phyloP scores from a whole-genome alignment of 2,888 invertebrate genomes.

The Choristoneura rosaceana region DNA sequence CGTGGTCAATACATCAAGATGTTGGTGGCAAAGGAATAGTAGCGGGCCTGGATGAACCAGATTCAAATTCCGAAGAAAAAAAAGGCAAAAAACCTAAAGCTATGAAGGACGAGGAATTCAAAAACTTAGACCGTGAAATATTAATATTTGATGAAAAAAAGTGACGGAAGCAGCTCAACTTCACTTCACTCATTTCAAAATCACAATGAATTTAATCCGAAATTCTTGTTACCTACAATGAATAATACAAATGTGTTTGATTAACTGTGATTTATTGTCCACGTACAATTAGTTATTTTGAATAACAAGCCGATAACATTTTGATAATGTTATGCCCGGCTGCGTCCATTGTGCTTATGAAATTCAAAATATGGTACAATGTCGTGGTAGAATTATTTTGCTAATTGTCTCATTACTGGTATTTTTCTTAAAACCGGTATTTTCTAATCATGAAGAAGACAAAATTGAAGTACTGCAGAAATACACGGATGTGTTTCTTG shows the following conservation, averaged over 20 bases:
- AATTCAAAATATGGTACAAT: background rate
- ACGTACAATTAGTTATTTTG: background rate
- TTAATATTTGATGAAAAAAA: background rate
- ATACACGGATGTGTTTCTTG: slow-evolving; percentile 58
- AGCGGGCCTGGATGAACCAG: slow-evolving; percentile 36
- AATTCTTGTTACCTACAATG: background rate
- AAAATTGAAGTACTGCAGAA: slow-evolving; percentile 40
- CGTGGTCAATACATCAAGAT: slow-evolving; percentile 58
- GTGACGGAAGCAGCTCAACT: background rate
- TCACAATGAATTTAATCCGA: background rate
- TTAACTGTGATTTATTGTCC: slow-evolving; percentile 7
- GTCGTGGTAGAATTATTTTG: background rate
- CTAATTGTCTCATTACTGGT: background rate
- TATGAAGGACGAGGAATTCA: background rate
- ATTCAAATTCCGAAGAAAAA: slow-evolving; percentile 37
- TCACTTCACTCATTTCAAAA: background rate
- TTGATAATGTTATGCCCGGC: slow-evolving; percentile 10
- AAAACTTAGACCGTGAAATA: background rate
- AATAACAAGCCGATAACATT: background rate
- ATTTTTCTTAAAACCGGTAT: background rate
- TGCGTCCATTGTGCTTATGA: background rate
- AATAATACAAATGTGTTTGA: background rate
- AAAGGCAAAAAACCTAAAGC: slow-evolving; percentile 12
- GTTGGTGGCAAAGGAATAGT: slow-evolving; percentile 68
- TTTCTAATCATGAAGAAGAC: background rate